Evolutionary conservation across 2,888 invertebrate genomes (phyloP).

Genomic region (Artemia sinica): DNA sequence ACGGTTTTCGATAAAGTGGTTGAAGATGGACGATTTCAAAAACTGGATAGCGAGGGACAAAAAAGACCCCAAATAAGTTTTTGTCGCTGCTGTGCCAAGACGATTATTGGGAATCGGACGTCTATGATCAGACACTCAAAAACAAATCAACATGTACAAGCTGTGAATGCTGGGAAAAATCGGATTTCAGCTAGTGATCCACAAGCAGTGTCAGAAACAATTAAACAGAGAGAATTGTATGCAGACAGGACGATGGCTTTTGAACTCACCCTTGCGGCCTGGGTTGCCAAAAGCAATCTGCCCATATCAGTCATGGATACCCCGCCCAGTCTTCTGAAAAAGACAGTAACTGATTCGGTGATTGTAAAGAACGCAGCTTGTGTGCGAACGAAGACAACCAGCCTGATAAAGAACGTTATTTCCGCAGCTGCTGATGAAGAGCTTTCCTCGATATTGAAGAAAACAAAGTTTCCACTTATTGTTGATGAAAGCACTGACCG

Average conservation of each 20-base stretch:
- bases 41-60: too few relatives aligned
- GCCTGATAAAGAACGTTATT: constrained; percentile 9
- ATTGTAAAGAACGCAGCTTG: constrained; percentile 9
- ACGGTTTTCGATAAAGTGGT: too few relatives aligned
- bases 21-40: too few relatives aligned
- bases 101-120: constrained; percentile 10
- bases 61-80: too few relatives aligned
- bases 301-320: constrained; percentile 10
- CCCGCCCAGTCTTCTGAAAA: constrained; percentile 7
- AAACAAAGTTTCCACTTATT: constrained; percentile 5
- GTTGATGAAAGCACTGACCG: constrained; percentile 3
- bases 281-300: constrained; percentile 6
- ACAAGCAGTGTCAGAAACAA: constrained; percentile 9
- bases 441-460: constrained; percentile 6
- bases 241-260: constrained; percentile 10
- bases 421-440: constrained; percentile 4
- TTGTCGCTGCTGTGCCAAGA: too few relatives aligned
- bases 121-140: constrained; percentile 5
- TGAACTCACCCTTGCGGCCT: constrained; percentile 7
- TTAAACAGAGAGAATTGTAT: constrained; percentile 8
- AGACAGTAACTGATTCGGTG: constrained; percentile 7
- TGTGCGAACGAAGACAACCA: constrained; percentile 5
- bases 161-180: constrained; percentile 1
- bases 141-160: constrained; percentile 1
- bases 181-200: constrained; percentile 6